A percentile compares a stretch with the other conserved stretches of the same genome.
These are phyloP conservation scores for Bos indicus DNA, from an alignment of 2,113 vertebrate genomes.

Conservation along the genomic window DNA sequence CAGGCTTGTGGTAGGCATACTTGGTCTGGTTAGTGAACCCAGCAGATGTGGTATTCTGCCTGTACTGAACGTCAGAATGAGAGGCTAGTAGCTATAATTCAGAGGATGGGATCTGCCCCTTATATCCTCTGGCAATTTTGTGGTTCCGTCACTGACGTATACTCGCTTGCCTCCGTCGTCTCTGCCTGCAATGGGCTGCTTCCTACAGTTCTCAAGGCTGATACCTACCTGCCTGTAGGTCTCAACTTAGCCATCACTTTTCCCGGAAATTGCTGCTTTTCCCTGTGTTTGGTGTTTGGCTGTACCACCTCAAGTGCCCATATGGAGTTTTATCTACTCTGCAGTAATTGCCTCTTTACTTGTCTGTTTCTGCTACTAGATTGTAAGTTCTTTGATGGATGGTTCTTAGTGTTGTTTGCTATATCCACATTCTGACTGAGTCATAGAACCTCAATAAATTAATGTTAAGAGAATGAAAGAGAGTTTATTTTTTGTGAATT, in stretches of 20 bases:
- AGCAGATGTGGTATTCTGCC: background rate
- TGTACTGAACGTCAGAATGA: background rate
- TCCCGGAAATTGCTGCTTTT: background rate
- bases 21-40: background rate
- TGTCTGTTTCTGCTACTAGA: background rate
- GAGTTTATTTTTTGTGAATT: slow-evolving; percentile 17
- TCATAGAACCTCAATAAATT: background rate
- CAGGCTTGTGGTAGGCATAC: background rate
- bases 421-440: background rate
- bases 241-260: background rate
- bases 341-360: background rate
- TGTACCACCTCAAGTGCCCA: background rate
- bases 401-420: background rate
- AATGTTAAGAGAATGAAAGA: background rate
- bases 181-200: background rate
- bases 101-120: background rate
- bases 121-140: background rate
- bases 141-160: background rate
- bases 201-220: background rate
- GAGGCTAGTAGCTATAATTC: background rate
- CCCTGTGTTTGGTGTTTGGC: background rate
- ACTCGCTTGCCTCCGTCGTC: background rate
- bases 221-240: background rate
- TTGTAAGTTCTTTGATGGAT: background rate
- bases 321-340: background rate